Evolutionary conservation across 2,797 vertebrate genomes (phyloP), one percentile per base, ranked within the genome.

Genomic region (Acrossocheilus wenchowensis): DNA sequence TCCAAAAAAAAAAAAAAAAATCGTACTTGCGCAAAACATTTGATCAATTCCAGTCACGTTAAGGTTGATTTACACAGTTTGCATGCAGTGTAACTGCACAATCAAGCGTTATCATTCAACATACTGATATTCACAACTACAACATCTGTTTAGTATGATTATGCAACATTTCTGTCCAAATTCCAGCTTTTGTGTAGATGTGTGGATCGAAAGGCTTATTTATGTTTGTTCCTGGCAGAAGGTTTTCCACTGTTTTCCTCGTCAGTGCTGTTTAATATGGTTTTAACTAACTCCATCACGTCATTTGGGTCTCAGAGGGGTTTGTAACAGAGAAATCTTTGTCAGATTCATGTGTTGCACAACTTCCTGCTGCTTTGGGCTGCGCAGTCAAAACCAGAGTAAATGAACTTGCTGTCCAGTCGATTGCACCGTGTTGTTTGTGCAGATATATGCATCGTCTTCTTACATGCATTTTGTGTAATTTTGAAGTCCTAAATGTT

Each of bases 301-400:
- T 57, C 52, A 57, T 39, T 2, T 9, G 19, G 52, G 75, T 41
- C 75, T 78, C 75, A 15, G 1, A 41, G 21, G 52, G 50, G 6
- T n/a, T n/a, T 15, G 21, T 8, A 60, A 78, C 36, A 78, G 75
- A 78, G 52, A n/a, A 17, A 78, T 78, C 52, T 78, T 78, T 78
- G 75, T 78, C 34, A 60, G 0, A 17, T 15, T 41, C 52, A 9
- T 26, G 73, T 50, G 52, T 78, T 78, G 52, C 75, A n/a, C 75
- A 78, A 60, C 30, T 12, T 54, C 73, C 73, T 48, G 5, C 50
- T 23, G 73, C 26, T 52, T 19, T 50, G n/a, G 48, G 7, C 17
- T 4, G 71, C 12, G 2, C 23, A 7, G 6, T 45, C n/a, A 48
- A 30, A 74, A 9, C n/a, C 45, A 72, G 66, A 68, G 66, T 5